phyloP scores from a whole-genome alignment of 2,888 invertebrate genomes.

The Cantharis rufa region DNA sequence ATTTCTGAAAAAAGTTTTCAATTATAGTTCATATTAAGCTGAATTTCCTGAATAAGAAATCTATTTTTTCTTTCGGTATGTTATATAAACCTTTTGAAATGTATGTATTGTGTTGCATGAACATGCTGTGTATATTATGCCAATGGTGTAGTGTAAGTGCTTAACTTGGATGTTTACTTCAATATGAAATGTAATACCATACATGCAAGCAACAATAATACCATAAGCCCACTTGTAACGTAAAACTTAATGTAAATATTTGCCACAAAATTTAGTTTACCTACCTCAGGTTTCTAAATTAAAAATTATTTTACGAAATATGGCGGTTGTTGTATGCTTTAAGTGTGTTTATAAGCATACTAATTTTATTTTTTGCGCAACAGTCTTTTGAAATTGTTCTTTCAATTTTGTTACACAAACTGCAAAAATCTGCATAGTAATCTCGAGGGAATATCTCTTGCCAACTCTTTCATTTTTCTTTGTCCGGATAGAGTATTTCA shows the following conservation, averaged over 20 bases:
- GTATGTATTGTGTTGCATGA: background rate
- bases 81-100: background rate
- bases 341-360: background rate
- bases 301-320: background rate
- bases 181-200: constrained; percentile 2
- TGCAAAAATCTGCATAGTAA: background rate
- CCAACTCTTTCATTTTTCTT: background rate
- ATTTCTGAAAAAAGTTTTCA: background rate
- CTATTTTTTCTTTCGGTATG: background rate
- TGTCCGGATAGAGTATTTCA: background rate
- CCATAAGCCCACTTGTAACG: background rate
- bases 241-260: background rate
- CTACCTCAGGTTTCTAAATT: background rate
- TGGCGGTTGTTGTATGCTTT: background rate
- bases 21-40: background rate
- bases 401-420: background rate
- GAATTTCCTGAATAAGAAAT: background rate
- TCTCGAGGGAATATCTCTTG: background rate
- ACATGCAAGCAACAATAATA: constrained; percentile 3
- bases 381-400: background rate
- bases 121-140: background rate
- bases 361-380: background rate
- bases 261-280: background rate
- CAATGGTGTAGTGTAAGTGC: constrained; percentile 4
- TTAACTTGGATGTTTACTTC: constrained; percentile 10